Evolutionary conservation across 2,888 invertebrate genomes (phyloP), one percentile per base, ranked within the genome.

Genomic region (Drosophila hamatofila): DNA sequence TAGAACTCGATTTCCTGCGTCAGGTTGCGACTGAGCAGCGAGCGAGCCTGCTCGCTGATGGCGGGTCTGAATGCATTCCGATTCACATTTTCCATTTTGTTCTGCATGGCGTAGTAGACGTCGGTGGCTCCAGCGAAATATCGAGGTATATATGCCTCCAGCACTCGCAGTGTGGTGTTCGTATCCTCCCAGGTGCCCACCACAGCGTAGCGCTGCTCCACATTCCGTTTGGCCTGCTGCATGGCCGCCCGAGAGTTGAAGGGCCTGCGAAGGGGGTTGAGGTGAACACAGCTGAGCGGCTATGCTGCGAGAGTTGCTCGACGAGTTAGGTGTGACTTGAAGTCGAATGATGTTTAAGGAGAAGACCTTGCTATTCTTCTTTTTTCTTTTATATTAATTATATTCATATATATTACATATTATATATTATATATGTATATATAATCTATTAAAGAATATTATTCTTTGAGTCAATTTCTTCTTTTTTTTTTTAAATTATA

Each of bases 1-100:
- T 97, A 97, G 92, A 97, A 97, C 89, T 97, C 97, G 11, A 97
- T 96, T 93, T 97, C 97, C 57, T 96, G 94, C 0, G 97, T 97
- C 92, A 97, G 96, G 93, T 97, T 97, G 49, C 94, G 94, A 75
- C 96, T 94, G 3, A 97, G 96, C 42, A 97, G 94, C 27, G 96
- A 95, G 90, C 97, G 97, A 7, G 97, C 95, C 83, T 96, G 95
- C 83, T 96, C 96, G 27, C 96, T 95, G 2, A 97, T 96, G 0
- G 95, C 95, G 1, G 97, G 97, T 89, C 97, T 96, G 93, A 96
- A 96, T 0, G 42, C 37, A 92, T 97, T 97, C 69, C 95, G 94
- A 79, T 92, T 92, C 14, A 84, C 74, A 51, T 77, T 80, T 5
- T 80, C 78, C 61, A 91, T 65, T 6, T 58, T 52, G 44, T 57